Percentiles rank a stretch among this genome's conserved stretches.
Evolutionary conservation across 2,888 invertebrate genomes (phyloP).

Genomic region (Cataglyphis cursor): DNA sequence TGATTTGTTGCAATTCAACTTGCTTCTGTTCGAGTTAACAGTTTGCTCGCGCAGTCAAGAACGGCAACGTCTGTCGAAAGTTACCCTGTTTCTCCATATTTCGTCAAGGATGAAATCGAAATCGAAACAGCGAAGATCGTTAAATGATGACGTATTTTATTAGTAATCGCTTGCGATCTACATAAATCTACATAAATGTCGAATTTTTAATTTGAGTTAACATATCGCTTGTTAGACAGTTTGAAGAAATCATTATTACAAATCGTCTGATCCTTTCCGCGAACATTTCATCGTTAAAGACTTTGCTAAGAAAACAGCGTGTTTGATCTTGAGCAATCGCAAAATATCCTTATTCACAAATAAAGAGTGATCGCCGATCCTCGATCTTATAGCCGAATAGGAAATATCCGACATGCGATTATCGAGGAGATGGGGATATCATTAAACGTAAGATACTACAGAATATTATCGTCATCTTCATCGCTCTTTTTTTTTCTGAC

Average conservation of each 20-base stretch:
- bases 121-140: background rate
- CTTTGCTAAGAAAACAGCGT: background rate
- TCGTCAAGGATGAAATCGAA: slow-evolving; percentile 19
- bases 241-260: background rate
- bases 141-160: background rate
- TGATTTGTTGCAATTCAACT: slow-evolving; percentile 46
- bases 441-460: background rate
- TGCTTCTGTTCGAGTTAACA: slow-evolving; percentile 24
- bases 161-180: background rate
- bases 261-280: background rate
- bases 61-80: slow-evolving; percentile 2
- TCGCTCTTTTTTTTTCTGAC: background rate
- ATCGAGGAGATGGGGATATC: background rate
- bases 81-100: background rate
- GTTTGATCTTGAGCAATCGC: background rate
- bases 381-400: background rate
- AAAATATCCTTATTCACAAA: background rate
- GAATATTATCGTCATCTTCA: slow-evolving; percentile 25
- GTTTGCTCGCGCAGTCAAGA: background rate
- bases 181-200: background rate
- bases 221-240: background rate
- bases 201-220: background rate
- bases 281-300: background rate
- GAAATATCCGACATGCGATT: background rate
- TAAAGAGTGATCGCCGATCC: background rate